Conservation (phyloP, 2,888 invertebrate species). For the Mystacides longicornis region DNA sequence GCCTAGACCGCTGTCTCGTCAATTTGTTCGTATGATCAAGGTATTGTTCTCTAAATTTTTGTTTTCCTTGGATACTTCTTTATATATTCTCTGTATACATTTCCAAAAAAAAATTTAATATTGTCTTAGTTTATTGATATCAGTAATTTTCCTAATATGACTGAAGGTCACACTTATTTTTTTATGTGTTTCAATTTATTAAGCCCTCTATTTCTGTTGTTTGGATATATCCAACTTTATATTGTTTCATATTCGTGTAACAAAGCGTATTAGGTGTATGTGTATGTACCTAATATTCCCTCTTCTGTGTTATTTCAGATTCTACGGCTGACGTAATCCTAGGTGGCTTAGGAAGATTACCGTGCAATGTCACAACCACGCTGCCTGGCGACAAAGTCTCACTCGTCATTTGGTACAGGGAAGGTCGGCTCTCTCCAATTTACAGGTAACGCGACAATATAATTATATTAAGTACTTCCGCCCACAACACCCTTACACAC, state of each 20-base stretch:
- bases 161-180: too few relatives aligned
- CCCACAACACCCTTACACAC: not conserved
- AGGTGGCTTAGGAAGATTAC: slow-evolving; percentile 51
- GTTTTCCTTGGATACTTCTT: too few relatives aligned
- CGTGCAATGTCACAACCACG: slow-evolving; percentile 53
- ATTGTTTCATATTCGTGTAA: not conserved
- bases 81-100: too few relatives aligned
- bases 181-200: too few relatives aligned
- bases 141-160: too few relatives aligned
- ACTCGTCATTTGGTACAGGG: slow-evolving; percentile 59
- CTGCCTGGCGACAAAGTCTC: slow-evolving; percentile 50
- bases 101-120: too few relatives aligned
- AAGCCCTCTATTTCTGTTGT: too few relatives aligned
- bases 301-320: slow-evolving; percentile 14
- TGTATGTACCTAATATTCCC: not conserved
- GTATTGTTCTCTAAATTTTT: too few relatives aligned
- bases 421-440: slow-evolving; percentile 48
- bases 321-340: slow-evolving; percentile 47
- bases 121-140: too few relatives aligned
- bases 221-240: not conserved
- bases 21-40: too few relatives aligned
- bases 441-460: slow-evolving; percentile 55
- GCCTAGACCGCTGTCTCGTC: too few relatives aligned
- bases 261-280: not conserved
- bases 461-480: too few relatives aligned